A percentile compares a stretch with the other conserved stretches of the same genome.
phyloP scores from a whole-genome alignment of 1,140 invertebrate species.

The Bemisia tabaci region DNA sequence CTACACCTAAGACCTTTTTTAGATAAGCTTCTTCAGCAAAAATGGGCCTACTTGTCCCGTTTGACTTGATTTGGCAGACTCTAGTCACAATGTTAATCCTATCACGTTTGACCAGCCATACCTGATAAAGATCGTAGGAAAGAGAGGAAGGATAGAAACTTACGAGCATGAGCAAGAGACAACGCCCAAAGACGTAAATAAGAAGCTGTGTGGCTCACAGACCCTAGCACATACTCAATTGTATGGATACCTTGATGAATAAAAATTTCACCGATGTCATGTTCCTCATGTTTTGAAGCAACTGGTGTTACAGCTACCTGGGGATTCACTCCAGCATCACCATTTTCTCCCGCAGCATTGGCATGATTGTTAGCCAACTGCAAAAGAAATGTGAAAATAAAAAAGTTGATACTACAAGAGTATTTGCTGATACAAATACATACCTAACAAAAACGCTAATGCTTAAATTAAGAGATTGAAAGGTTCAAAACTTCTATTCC shows the following conservation, averaged over 20 bases:
- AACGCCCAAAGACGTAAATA: conserved; percentile 98
- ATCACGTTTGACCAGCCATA: too few species aligned
- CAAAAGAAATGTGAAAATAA: conserved; percentile 7
- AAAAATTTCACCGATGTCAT: conserved; percentile 73
- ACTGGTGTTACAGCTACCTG: conserved; percentile 24
- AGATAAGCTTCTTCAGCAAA: too few species aligned
- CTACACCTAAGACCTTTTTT: too few species aligned
- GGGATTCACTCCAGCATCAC: conserved; percentile 19
- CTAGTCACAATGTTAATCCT: too few species aligned
- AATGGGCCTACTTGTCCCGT: too few species aligned
- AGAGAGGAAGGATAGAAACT: conserved; percentile 15
- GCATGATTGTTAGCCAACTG: conserved; percentile 23
- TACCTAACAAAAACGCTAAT: too few species aligned
- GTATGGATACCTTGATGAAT: conserved; percentile 98
- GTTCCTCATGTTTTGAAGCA: conserved; percentile 52
- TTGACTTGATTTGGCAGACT: too few species aligned
- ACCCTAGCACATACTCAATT: conserved; percentile 95
- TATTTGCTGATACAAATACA: background rate
- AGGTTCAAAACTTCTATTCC: too few species aligned
- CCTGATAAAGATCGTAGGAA: too few species aligned
- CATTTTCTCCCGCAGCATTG: conserved; percentile 19
- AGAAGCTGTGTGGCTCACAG: conserved; percentile 96
- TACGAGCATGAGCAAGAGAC: conserved; percentile 85
- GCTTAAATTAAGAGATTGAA: too few species aligned
- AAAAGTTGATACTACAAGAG: background rate